These are phyloP conservation scores for Cryptosula pallasiana DNA, from an alignment of 2,888 invertebrate species.

Conservation along the genomic window DNA sequence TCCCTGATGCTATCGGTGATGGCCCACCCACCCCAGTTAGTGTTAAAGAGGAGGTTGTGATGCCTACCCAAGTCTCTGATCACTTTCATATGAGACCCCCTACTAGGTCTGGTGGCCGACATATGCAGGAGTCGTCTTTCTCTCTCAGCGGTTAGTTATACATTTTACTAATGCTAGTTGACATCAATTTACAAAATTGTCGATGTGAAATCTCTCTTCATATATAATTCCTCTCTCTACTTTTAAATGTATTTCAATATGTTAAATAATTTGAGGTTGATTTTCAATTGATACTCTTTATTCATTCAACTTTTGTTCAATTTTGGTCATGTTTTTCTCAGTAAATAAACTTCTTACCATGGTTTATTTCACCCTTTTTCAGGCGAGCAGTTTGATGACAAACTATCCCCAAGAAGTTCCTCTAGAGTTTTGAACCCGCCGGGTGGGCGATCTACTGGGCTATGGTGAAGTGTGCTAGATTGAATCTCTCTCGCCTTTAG, in stretches of 20 bases:
- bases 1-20: not conserved
- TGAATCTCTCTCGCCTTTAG: too few relatives aligned
- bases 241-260: too few relatives aligned
- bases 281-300: too few relatives aligned
- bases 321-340: too few relatives aligned
- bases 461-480: constrained; percentile 24
- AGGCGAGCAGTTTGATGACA: constrained; percentile 60
- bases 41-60: not conserved
- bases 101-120: constrained; percentile 55
- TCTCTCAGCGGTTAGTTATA: constrained; percentile 80
- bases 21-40: not conserved
- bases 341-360: not conserved
- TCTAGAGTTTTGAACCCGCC: constrained; percentile 46
- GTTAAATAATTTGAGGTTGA: too few relatives aligned
- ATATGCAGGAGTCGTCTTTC: constrained; percentile 81
- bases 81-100: constrained; percentile 31
- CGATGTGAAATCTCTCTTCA: too few relatives aligned
- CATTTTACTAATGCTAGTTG: too few relatives aligned
- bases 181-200: too few relatives aligned
- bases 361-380: constrained; percentile 38
- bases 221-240: too few relatives aligned
- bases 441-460: constrained; percentile 39
- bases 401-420: constrained; percentile 35
- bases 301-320: too few relatives aligned
- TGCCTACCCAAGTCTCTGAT: not conserved